phyloP scores from a whole-genome alignment of 2,797 vertebrate genomes.

The Ctenopoma multispine region DNA sequence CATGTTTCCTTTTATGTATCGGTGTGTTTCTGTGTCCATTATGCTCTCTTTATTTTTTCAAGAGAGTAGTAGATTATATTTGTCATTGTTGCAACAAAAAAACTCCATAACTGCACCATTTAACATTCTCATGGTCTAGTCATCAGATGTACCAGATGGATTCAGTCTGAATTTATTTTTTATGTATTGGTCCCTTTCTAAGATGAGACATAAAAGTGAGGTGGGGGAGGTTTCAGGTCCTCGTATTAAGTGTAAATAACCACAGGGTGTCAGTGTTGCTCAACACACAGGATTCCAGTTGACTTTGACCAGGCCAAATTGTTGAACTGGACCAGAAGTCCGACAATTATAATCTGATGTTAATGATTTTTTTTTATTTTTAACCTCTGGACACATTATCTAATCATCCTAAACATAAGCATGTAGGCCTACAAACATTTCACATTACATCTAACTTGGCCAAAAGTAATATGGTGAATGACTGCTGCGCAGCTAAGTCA shows the following conservation, averaged over 20 bases:
- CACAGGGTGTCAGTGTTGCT: constrained; percentile 68
- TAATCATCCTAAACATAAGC: not conserved
- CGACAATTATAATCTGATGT: not conserved
- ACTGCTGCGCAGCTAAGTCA: not conserved
- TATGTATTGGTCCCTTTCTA: not conserved
- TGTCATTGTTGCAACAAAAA: no score
- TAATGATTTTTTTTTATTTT: not conserved
- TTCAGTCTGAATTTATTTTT: not conserved
- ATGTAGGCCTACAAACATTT: not conserved
- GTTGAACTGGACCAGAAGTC: not conserved
- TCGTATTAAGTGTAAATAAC: constrained; percentile 17
- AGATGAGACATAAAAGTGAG: not conserved
- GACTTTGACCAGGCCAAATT: not conserved
- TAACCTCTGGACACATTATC: not conserved
- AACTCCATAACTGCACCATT: no score
- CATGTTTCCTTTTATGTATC: no score
- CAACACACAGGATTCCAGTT: constrained; percentile 13
- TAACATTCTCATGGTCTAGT: not conserved
- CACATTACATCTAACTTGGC: not conserved
- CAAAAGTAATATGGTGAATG: not conserved
- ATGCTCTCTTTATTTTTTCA: no score
- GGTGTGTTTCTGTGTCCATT: no score
- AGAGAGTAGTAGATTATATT: no score
- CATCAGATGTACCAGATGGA: not conserved
- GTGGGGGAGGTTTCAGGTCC: not conserved